Conservation (phyloP, 2,797 vertebrate genomes). For the Cirrhinus molitorella region DNA sequence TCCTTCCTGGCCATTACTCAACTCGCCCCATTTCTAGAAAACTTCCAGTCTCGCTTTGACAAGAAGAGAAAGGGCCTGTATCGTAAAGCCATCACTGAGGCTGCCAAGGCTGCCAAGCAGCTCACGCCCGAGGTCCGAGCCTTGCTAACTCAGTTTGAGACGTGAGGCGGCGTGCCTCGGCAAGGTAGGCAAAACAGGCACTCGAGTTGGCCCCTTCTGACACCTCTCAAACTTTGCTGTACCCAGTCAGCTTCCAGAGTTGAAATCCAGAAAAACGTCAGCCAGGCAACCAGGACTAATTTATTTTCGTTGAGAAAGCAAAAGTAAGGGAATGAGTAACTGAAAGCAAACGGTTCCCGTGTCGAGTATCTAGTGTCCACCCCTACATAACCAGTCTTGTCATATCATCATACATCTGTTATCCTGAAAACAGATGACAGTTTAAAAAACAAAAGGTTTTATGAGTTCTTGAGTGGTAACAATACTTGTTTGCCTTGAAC, state of each 20-base stretch:
- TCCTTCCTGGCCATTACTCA: constrained; percentile 94
- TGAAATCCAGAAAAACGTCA: constrained; percentile 45
- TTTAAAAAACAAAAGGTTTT: constrained; percentile 11
- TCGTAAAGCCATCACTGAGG: constrained; percentile 96
- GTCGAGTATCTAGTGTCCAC: constrained; percentile 38
- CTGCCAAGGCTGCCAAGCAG: constrained; percentile 95
- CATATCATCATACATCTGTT: constrained; percentile 24
- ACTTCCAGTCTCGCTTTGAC: constrained; percentile 97
- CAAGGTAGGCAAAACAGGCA: constrained; percentile 63
- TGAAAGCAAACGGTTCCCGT: constrained; percentile 43
- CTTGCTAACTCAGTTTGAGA: constrained; percentile 97
- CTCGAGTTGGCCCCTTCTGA: constrained; percentile 36
- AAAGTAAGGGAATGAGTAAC: constrained; percentile 24
- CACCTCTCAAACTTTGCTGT: constrained; percentile 44
- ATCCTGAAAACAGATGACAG: background rate
- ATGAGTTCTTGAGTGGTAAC: constrained; percentile 4
- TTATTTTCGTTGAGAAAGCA: constrained; percentile 43
- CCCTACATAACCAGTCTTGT: constrained; percentile 36
- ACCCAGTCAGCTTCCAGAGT: constrained; percentile 49
- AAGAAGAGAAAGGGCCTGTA: constrained; percentile 98
- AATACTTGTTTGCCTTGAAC: constrained; percentile 25
- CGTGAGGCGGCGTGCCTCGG: constrained; percentile 78
- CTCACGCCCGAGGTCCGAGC: constrained; percentile 96
- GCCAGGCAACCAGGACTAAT: constrained; percentile 51
- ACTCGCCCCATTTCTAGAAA: constrained; percentile 96